These are phyloP conservation scores for Herpetotheres cachinnans DNA, from an alignment of 2,113 vertebrate genomes.

Conservation along the genomic window DNA sequence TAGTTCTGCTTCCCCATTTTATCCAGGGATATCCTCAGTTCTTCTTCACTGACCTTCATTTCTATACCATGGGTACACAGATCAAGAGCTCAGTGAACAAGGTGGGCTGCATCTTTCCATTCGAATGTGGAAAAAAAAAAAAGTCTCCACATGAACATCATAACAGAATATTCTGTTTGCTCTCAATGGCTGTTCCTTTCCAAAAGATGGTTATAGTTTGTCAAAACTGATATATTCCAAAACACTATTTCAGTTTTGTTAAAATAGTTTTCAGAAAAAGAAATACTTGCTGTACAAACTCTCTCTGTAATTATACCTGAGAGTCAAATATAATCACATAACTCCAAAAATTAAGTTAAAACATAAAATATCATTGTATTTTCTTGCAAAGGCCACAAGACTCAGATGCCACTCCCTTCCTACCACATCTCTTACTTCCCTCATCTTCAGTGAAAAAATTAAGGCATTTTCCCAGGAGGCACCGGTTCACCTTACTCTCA, in stretches of 20 bases:
- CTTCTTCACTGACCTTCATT: neutral
- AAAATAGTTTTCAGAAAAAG: neutral
- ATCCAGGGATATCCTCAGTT: neutral
- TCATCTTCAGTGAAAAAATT: neutral
- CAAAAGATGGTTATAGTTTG: neutral
- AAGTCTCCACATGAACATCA: rapidly evolving
- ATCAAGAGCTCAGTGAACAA: neutral
- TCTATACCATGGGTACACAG: neutral
- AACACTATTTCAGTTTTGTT: neutral
- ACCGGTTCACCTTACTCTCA: neutral
- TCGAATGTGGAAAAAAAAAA: neutral
- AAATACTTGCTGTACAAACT: neutral
- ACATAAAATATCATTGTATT: neutral
- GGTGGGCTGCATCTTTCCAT: neutral
- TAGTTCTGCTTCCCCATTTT: neutral
- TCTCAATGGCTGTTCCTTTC: neutral
- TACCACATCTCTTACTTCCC: neutral
- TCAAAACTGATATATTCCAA: neutral
- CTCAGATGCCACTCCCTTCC: neutral
- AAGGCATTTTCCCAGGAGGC: neutral
- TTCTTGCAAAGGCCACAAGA: neutral
- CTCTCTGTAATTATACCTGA: neutral
- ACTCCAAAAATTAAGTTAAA: neutral
- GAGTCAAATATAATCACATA: neutral
- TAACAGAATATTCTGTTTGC: neutral